phyloP scores from a whole-genome alignment of 2,888 invertebrate species.

The Flexamia atlantica region DNA sequence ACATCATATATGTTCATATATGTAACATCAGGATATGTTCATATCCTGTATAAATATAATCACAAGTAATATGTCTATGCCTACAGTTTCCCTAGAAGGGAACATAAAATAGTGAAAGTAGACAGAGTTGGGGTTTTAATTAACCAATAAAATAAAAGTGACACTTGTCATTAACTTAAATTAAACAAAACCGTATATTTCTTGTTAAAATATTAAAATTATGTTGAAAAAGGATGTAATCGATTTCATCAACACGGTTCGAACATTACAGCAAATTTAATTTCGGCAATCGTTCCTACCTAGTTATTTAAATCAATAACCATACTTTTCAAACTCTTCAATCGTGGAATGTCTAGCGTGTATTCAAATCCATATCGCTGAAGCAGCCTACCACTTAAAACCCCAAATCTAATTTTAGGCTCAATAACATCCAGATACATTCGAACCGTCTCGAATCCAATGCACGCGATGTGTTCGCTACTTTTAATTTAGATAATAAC shows the following conservation, averaged over 20 bases:
- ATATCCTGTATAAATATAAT: too few species aligned
- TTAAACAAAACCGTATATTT: too few species aligned
- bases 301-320: neutral
- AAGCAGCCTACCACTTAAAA: neutral
- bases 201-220: too few species aligned
- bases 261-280: neutral
- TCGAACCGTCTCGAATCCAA: neutral
- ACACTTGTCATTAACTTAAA: too few species aligned
- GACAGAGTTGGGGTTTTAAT: too few species aligned
- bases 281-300: neutral
- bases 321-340: neutral
- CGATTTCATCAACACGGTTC: neutral
- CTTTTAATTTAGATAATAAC: conserved; percentile 47
- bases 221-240: neutral
- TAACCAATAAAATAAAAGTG: too few species aligned
- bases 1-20: too few species aligned
- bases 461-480: neutral
- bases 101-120: too few species aligned
- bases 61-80: too few species aligned
- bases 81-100: too few species aligned
- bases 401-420: neutral
- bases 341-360: neutral
- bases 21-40: too few species aligned
- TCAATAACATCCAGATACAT: neutral
- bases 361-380: neutral